Evolutionary conservation across 2,113 vertebrate genomes (phyloP).

Genomic region (Monarcha castaneiventris): DNA sequence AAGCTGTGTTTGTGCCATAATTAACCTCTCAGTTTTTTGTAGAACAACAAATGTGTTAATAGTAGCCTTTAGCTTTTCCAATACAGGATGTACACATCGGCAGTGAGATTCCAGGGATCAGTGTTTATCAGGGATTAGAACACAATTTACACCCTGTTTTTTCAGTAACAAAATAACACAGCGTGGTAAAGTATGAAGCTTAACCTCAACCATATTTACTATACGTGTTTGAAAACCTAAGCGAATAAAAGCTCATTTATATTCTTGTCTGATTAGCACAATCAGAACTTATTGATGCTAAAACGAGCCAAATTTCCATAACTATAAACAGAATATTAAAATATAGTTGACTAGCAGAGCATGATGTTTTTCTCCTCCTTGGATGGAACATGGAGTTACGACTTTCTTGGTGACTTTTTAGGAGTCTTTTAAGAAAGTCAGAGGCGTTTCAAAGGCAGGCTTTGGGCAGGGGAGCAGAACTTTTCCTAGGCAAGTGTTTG

Average conservation of each 20-base stretch:
- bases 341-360: neutral
- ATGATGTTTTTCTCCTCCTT: neutral
- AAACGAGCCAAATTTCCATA: slow-evolving; percentile 26
- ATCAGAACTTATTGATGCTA: slow-evolving; percentile 52
- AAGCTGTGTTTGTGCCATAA: neutral
- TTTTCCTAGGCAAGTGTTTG: neutral
- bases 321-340: slow-evolving; percentile 39
- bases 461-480: neutral
- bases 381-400: neutral
- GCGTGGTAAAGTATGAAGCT: slow-evolving; percentile 29
- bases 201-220: slow-evolving; percentile 39
- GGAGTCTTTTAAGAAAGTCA: neutral
- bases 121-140: slow-evolving; percentile 50
- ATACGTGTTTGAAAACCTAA: neutral
- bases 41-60: neutral
- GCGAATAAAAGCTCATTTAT: slow-evolving; percentile 24
- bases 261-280: slow-evolving; percentile 44
- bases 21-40: neutral
- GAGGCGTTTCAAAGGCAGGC: neutral
- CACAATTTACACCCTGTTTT: slow-evolving; percentile 25
- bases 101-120: slow-evolving; percentile 30
- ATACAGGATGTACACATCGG: neutral
- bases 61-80: neutral
- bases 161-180: slow-evolving; percentile 11
- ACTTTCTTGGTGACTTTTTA: neutral